Evolutionary conservation across 1,140 invertebrate species (phyloP).

Genomic region (Ridgeia piscesae): DNA sequence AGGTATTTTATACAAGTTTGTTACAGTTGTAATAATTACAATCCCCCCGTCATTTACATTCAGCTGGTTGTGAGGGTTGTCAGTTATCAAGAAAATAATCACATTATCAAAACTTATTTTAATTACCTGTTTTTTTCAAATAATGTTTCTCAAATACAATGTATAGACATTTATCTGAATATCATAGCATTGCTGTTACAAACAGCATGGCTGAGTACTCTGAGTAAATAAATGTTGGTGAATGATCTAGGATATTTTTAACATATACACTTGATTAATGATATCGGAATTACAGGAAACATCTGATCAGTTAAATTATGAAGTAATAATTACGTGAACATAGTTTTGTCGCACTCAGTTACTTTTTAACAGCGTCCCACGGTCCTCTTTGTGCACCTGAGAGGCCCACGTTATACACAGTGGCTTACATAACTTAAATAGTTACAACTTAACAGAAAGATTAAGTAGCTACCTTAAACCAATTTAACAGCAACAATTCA

Average conservation of each 20-base stretch:
- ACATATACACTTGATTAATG: neutral
- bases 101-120: neutral
- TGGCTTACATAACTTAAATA: neutral
- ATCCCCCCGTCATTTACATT: neutral
- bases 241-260: too few relatives aligned
- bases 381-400: too few relatives aligned
- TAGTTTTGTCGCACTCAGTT: neutral
- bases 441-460: neutral
- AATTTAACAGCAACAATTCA: neutral
- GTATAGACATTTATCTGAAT: neutral
- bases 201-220: neutral
- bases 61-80: neutral
- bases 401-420: neutral
- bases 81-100: neutral
- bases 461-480: constrained; percentile 1
- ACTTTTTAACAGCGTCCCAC: neutral
- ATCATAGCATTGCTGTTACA: neutral
- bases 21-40: neutral
- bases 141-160: too few relatives aligned
- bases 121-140: neutral
- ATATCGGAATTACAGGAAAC: neutral
- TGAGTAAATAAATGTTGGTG: neutral
- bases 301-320: neutral
- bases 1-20: neutral
- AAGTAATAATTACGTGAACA: neutral